Percentiles rank a stretch among this genome's conserved stretches.
phyloP scores from a whole-genome alignment of 2,888 invertebrate species.

The Therioaphis trifolii region DNA sequence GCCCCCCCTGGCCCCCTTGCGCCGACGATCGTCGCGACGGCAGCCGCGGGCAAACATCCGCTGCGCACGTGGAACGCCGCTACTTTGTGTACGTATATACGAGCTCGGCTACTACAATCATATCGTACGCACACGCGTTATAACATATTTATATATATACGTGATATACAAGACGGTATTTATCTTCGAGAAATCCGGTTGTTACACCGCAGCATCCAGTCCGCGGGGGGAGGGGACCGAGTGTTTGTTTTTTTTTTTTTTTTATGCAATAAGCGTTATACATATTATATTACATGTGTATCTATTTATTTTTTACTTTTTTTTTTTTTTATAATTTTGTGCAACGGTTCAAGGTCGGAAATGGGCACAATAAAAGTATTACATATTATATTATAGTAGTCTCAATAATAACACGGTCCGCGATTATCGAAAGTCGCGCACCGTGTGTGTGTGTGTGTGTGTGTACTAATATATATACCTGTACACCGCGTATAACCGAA shows the following conservation, averaged over 20 bases:
- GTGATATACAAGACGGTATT: no score
- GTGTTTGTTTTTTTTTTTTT: background rate
- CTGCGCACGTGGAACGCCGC: no score
- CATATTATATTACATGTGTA: conserved; percentile 32
- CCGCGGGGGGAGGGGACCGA: no score
- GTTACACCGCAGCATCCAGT: background rate
- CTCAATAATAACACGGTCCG: conserved; percentile 30
- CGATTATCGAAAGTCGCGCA: conserved; percentile 60
- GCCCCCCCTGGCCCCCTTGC: no score
- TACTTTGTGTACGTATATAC: no score
- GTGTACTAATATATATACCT: background rate
- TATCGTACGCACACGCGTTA: no score
- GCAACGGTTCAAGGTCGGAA: conserved; percentile 59
- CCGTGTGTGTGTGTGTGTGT: background rate
- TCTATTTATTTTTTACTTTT: background rate
- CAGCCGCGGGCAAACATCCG: conserved; percentile 40
- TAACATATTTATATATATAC: no score
- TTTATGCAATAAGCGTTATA: conserved; percentile 26
- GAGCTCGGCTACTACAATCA: no score
- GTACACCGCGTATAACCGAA: background rate
- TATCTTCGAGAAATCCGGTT: background rate
- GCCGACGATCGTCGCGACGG: background rate
- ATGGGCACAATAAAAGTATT: conserved; percentile 28
- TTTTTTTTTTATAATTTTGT: no score
- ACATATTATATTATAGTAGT: no score